A percentile compares a stretch with the other conserved stretches of the same genome.
These are phyloP conservation scores for Orthosia incerta DNA, from an alignment of 2,888 invertebrate genomes.

Conservation along the genomic window DNA sequence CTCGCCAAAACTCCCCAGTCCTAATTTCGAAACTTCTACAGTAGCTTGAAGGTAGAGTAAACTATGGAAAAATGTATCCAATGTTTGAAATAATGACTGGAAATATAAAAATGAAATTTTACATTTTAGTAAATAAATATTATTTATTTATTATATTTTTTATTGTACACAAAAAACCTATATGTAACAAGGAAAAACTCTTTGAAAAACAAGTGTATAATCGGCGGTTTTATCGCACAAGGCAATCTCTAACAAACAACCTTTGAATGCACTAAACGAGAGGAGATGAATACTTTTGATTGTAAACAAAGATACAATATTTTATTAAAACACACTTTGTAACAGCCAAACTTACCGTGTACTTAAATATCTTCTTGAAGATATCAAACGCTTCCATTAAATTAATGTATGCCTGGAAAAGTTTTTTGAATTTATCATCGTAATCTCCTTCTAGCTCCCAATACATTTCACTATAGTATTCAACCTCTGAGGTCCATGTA, in stretches of 20 bases:
- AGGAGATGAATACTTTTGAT: too few species aligned
- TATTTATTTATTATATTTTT: background rate
- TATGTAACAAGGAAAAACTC: too few species aligned
- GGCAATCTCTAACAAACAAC: too few species aligned
- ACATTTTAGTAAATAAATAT: background rate
- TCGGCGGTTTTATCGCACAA: too few species aligned
- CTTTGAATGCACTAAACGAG: too few species aligned
- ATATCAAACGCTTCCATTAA: slow-evolving; percentile 37
- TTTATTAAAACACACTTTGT: background rate
- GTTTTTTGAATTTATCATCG: slow-evolving; percentile 4
- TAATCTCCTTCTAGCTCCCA: slow-evolving; percentile 7
- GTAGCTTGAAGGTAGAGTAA: slow-evolving; percentile 28
- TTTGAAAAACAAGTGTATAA: too few species aligned
- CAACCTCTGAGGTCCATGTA: slow-evolving; percentile 30
- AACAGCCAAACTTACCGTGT: slow-evolving; percentile 12
- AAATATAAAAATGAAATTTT: slow-evolving; percentile 13
- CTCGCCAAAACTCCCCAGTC: background rate
- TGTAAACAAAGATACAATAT: background rate
- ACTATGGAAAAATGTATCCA: slow-evolving; percentile 36
- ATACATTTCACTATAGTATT: slow-evolving; percentile 15
- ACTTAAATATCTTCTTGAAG: slow-evolving; percentile 35
- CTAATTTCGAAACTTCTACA: background rate
- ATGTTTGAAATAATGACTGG: slow-evolving; percentile 23
- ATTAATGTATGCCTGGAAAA: slow-evolving; percentile 33
- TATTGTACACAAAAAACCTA: too few species aligned